Evolutionary conservation across 2,113 vertebrate species (phyloP).

Genomic region (Peromyscus maniculatus): DNA sequence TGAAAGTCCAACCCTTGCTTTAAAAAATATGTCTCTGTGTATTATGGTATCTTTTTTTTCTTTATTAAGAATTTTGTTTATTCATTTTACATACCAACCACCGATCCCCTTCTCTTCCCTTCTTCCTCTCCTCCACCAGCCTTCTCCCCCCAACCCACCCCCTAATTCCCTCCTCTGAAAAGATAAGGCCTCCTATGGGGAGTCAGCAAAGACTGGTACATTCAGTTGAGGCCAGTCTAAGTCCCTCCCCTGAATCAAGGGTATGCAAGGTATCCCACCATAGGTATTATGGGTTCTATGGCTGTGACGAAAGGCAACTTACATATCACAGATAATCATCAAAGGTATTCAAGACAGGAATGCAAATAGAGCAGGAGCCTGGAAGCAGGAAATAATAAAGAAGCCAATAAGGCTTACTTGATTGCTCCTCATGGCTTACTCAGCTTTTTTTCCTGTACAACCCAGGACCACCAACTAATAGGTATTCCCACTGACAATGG

Average conservation of each 20-base stretch:
- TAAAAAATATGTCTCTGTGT: neutral
- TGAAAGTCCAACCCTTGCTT: conserved; percentile 20
- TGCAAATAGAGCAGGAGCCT: neutral
- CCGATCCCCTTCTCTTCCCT: no score
- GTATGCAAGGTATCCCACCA: no score
- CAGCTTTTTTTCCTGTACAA: neutral
- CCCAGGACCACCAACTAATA: neutral
- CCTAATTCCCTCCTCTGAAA: no score
- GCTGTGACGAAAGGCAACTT: neutral
- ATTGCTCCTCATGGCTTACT: neutral
- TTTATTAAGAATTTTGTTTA: no score
- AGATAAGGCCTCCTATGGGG: no score
- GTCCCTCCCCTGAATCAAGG: no score
- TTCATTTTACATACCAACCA: no score
- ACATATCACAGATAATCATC: neutral
- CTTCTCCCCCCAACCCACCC: no score
- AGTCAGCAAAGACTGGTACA: no score
- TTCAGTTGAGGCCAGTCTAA: no score
- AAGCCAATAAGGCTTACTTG: neutral
- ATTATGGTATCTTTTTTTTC: neutral
- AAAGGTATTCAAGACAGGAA: neutral
- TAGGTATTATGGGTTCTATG: neutral
- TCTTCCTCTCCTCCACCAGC: no score
- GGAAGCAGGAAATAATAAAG: neutral
- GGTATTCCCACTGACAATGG: neutral